Conservation (phyloP, 2,888 invertebrate genomes). For the Silvanus unidentatus region DNA sequence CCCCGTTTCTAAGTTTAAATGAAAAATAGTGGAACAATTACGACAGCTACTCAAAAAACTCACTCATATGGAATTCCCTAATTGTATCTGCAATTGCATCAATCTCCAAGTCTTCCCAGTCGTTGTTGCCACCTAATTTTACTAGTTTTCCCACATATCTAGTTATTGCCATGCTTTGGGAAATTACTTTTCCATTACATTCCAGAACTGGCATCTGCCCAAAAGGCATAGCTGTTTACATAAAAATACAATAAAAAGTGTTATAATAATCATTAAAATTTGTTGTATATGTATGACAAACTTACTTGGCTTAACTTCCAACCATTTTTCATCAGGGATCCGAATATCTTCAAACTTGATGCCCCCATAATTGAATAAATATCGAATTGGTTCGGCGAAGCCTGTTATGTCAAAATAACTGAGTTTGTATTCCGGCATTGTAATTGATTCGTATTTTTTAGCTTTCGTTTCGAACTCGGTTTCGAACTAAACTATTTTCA, state of each 20-base stretch:
- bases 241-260: too few relatives aligned
- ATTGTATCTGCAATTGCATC: conserved; percentile 58
- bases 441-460: too few relatives aligned
- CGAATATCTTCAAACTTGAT: conserved; percentile 15
- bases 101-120: conserved; percentile 57
- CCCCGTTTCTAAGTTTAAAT: conserved; percentile 44
- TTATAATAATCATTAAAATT: too few relatives aligned
- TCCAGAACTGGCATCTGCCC: conserved; percentile 60
- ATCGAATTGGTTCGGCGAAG: conserved; percentile 14
- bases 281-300: too few relatives aligned
- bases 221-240: conserved; percentile 45
- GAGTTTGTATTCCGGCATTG: conserved; percentile 9
- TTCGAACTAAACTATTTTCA: too few relatives aligned
- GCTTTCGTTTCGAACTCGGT: too few relatives aligned
- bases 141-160: conserved; percentile 59
- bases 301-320: conserved; percentile 16
- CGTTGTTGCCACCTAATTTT: conserved; percentile 52
- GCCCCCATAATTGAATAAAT: conserved; percentile 12
- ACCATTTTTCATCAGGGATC: conserved; percentile 10
- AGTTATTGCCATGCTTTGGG: conserved; percentile 56
- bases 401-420: conserved; percentile 13
- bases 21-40: conserved; percentile 27
- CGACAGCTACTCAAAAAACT: too few relatives aligned
- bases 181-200: conserved; percentile 55
- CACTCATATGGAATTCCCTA: conserved; percentile 56